Percentiles rank a stretch among this genome's conserved stretches.
Evolutionary conservation across 2,888 invertebrate species (phyloP).

Genomic region (Leptinotarsa peninsularis): DNA sequence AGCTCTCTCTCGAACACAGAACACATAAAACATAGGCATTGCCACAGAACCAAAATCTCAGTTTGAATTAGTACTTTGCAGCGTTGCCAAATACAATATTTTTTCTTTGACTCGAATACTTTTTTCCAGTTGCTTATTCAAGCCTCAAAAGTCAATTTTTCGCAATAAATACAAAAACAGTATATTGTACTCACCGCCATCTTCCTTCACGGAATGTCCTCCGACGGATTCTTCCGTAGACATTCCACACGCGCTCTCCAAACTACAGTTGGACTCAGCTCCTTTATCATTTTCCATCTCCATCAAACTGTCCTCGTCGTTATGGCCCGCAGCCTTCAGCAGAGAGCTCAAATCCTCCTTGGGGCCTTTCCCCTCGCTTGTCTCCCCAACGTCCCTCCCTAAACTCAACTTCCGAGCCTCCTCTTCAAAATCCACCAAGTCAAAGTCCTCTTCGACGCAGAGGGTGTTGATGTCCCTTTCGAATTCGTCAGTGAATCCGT

Average conservation of each 20-base stretch:
- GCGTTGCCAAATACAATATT: too few relatives aligned
- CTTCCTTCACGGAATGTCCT: not conserved
- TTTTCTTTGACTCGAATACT: too few relatives aligned
- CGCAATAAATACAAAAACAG: too few relatives aligned
- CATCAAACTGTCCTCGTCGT: constrained; percentile 1
- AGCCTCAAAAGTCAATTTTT: too few relatives aligned
- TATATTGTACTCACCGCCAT: constrained; percentile 4
- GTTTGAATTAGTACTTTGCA: too few relatives aligned
- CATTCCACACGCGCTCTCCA: not conserved
- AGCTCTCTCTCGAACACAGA: too few relatives aligned
- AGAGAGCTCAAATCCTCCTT: not conserved
- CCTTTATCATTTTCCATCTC: constrained; percentile 7
- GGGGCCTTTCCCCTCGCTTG: constrained; percentile 21
- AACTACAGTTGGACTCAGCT: not conserved
- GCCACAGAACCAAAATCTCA: too few relatives aligned
- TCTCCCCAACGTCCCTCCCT: constrained; percentile 39
- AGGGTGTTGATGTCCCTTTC: constrained; percentile 71
- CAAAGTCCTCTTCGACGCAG: constrained; percentile 63
- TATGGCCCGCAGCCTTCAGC: not conserved
- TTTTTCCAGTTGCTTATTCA: too few relatives aligned
- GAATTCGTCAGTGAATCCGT: constrained; percentile 69
- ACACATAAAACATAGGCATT: too few relatives aligned
- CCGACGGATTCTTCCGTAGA: not conserved
- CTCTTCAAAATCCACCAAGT: constrained; percentile 59
- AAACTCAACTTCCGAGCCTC: constrained; percentile 38